A percentile compares a stretch with the other conserved stretches of the same genome.
These are phyloP conservation scores for Tenthredo mesomela DNA, from an alignment of 2,888 invertebrate genomes.

Conservation along the genomic window DNA sequence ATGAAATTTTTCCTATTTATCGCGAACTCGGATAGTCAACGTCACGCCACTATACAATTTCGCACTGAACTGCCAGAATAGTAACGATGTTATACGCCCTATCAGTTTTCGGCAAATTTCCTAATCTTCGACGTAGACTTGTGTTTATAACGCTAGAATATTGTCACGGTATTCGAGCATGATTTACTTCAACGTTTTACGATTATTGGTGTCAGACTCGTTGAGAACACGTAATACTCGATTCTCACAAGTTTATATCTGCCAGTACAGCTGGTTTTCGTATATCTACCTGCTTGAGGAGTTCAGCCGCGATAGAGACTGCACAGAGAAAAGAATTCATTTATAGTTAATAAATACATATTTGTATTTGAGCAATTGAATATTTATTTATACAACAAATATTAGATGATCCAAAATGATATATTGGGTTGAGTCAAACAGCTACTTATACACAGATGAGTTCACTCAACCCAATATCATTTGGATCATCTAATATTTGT, in stretches of 20 bases:
- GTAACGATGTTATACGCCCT: neutral
- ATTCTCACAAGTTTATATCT: neutral
- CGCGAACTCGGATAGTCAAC: neutral
- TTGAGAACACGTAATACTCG: neutral
- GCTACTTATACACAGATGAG: no score
- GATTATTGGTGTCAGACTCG: neutral
- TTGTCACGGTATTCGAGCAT: neutral
- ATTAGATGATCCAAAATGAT: no score
- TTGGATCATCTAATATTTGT: no score
- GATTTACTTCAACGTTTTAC: neutral
- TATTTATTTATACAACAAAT: no score
- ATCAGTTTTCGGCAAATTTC: neutral
- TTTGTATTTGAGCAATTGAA: no score
- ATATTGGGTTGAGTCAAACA: no score
- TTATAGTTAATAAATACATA: no score
- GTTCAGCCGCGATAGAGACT: conserved; percentile 1
- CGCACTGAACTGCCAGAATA: neutral
- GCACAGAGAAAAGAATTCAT: no score
- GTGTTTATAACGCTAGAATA: neutral
- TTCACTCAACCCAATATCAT: no score
- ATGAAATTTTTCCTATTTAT: neutral
- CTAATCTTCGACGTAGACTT: neutral
- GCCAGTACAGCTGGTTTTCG: neutral
- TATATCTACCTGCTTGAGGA: neutral
- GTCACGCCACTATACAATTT: neutral